Evolutionary conservation across 2,888 invertebrate species (phyloP), one percentile per base, ranked within the genome.

Genomic region (Podabrus alpinus): DNA sequence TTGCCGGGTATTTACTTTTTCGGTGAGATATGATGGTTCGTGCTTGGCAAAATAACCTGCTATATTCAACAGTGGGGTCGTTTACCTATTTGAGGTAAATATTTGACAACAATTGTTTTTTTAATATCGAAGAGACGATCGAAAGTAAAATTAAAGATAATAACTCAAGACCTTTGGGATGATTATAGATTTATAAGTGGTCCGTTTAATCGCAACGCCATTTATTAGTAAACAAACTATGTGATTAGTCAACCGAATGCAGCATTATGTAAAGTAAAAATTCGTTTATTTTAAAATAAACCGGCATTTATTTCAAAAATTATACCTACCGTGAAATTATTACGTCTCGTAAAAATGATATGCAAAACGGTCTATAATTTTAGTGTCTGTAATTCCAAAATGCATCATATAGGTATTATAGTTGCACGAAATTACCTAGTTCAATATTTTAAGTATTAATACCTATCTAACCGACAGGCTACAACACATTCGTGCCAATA

Each of bases 351-450:
- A 83, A 85, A 86, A 86, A 86, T 86, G 85, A 86, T 87, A 87
- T 87, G 86, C 87, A 87, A 87, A 87, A 86, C 81, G 84, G 84
- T 83, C 83, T 85, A 83, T 86, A 87, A 86, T 86, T 87, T 86
- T 78, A 83, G 84, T 83, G 87, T 86, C 86, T 87, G 86, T 86
- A 86, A 86, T 86, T 86, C 84, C 83, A 81, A 83, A 84, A 82
- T 83, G 83, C 83, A 78, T 84, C 83, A 78, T 79, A 77, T 76
- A 45, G 45, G 45, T 45, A 45, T 45, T 79, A 79, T 79, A 78
- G 78, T 79, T 85, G 84, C 85, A 85, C 84, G 85, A 84, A 86
- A 84, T 81, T 80, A 81, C 81, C 81, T 79, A 82, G 77, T 82
- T 80, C 79, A 79, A 79, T 79, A 83, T 84, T 84, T 85, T 84